phyloP scores from a whole-genome alignment of 2,888 invertebrate species.

The Rhyacophila evoluta region DNA sequence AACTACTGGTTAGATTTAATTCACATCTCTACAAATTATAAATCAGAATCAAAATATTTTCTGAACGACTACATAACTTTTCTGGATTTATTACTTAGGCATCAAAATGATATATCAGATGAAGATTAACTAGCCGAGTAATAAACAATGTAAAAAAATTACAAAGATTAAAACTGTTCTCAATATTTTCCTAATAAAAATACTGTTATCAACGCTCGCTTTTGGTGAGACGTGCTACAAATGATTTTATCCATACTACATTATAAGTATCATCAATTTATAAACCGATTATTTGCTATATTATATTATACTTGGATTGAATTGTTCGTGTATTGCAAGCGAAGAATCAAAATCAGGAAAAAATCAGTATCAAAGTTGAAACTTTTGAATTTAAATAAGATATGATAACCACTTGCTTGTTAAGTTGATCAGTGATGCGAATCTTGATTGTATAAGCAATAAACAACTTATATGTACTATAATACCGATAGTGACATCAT shows the following conservation, averaged over 20 bases:
- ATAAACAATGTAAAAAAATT: too few species aligned
- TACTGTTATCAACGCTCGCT: background rate
- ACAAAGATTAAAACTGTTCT: too few species aligned
- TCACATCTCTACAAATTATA: too few species aligned
- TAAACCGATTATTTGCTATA: background rate
- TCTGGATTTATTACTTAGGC: too few species aligned
- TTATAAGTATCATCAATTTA: slow-evolving; percentile 20
- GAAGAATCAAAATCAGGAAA: background rate
- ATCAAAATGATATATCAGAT: too few species aligned
- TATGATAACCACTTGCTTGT: background rate
- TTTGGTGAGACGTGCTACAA: background rate
- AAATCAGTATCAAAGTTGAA: background rate
- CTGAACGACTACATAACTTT: too few species aligned
- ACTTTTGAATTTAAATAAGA: background rate
- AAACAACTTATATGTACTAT: background rate
- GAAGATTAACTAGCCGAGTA: too few species aligned
- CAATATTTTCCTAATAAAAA: too few species aligned
- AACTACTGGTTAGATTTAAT: too few species aligned
- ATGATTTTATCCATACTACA: background rate
- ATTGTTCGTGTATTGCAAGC: background rate
- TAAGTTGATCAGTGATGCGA: background rate
- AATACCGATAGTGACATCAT: too few species aligned
- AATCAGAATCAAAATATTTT: too few species aligned
- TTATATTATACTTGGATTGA: background rate
- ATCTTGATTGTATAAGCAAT: too few species aligned